Base-by-base conservation (phyloP, 2,888 invertebrate genomes). In the Dryomyza anilis region DNA sequence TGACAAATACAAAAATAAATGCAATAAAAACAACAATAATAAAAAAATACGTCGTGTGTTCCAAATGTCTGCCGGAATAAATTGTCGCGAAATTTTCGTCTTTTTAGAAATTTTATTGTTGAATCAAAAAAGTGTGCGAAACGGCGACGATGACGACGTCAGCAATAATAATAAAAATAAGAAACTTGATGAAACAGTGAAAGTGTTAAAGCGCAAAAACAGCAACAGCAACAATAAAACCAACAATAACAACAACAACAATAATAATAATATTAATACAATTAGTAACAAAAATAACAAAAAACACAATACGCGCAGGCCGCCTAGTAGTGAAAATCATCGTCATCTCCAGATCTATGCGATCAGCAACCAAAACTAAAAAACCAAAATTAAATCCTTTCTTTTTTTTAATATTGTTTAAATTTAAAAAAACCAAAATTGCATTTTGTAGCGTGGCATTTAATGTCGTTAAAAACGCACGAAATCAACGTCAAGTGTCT, bases 21-120 rank as follows among this genome's bases (percentile, higher is more conserved):
- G 21, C 3, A 50, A 50, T 21, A 21, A 19, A n/a, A 21, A 50
- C 19, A 52, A 14, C 14, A 16, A 25, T 27, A n/a, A 25, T 16
- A 52, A 52, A 25, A 52, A 52, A 25, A 10, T 25, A 43, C 43
- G 43, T 43, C 7, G n/a, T n/a, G 53, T 68, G 68, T 69, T 71
- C 78, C 77, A 80, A 79, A 79, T 79, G 80, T 79, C 80, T 78
- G 78, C 79, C 79, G 79, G 80, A 78, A 80, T 79, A 71, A 79
- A 80, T 78, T 78, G 79, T 78, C 79, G 79, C 78, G 79, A 79
- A 77, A 80, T 80, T 78, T 80, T 79, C 78, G 80, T 80, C 74
- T 79, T 79, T 80, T 79, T 80, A 79, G 80, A 79, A 78, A 80
- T 80, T 75, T 78, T 80, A 73, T 76, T 79, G 76, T 79, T 79